Evolutionary conservation across 2,888 invertebrate genomes (phyloP).

Genomic region (Drosophila phalerata): DNA sequence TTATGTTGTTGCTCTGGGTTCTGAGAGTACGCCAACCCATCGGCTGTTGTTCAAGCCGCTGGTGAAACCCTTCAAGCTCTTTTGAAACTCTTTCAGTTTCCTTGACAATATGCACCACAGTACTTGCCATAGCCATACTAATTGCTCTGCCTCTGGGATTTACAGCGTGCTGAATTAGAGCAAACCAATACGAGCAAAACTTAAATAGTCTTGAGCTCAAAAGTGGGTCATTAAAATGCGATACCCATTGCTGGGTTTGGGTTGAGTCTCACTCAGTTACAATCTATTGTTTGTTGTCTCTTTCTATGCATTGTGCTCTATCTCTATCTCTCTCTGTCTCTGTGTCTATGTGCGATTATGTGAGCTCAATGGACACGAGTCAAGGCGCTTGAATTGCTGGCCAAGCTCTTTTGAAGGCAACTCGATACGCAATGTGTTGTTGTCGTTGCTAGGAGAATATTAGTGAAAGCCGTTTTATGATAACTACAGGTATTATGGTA

Average conservation of each 20-base stretch:
- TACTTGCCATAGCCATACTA: slow-evolving; percentile 48
- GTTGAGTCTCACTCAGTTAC: slow-evolving; percentile 6
- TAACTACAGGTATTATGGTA: slow-evolving; percentile 56
- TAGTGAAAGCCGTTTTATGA: slow-evolving; percentile 70
- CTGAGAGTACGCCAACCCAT: slow-evolving; percentile 36
- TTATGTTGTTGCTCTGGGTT: background rate
- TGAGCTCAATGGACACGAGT: slow-evolving; percentile 72
- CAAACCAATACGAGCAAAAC: slow-evolving; percentile 79
- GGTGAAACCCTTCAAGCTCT: slow-evolving; percentile 53
- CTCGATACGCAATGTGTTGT: slow-evolving; percentile 65
- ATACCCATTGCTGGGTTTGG: slow-evolving; percentile 46
- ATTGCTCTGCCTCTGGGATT: slow-evolving; percentile 74
- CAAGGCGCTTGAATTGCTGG: slow-evolving; percentile 69
- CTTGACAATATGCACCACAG: slow-evolving; percentile 46
- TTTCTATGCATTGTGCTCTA: no score
- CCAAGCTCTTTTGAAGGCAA: slow-evolving; percentile 76
- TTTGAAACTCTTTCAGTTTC: slow-evolving; percentile 53
- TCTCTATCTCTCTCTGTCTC: background rate
- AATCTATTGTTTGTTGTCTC: background rate
- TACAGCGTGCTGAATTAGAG: slow-evolving; percentile 72
- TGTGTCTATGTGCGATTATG: slow-evolving; percentile 52
- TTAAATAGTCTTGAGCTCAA: slow-evolving; percentile 78
- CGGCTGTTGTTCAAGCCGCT: slow-evolving; percentile 12
- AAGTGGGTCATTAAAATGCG: slow-evolving; percentile 84
- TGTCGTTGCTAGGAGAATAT: slow-evolving; percentile 52